These are phyloP conservation scores for Trinectes maculatus DNA, from an alignment of 2,113 vertebrate genomes.

Conservation along the genomic window DNA sequence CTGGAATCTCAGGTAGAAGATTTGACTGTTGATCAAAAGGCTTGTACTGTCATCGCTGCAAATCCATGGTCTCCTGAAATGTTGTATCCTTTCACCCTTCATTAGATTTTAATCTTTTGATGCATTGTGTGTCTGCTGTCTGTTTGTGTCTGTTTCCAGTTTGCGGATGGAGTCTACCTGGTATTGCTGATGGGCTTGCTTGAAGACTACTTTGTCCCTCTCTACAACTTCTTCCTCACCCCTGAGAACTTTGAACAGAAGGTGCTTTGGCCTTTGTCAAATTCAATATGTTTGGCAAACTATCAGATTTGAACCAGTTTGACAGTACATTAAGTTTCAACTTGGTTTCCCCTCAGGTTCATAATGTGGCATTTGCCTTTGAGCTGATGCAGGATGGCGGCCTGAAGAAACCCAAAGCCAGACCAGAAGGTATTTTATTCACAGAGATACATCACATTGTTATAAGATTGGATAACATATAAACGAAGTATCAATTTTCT, in stretches of 20 bases:
- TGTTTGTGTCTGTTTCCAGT: slow-evolving; percentile 79
- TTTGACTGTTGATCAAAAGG: not conserved
- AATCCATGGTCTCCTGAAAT: no score
- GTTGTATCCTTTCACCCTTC: no score
- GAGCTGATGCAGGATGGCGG: slow-evolving; percentile 97
- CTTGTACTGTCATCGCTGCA: not conserved
- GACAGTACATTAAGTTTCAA: not conserved
- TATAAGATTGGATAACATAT: not conserved
- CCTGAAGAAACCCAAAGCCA: slow-evolving; percentile 94
- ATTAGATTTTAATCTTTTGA: no score
- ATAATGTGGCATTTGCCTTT: slow-evolving; percentile 95
- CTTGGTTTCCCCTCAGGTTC: slow-evolving; percentile 86
- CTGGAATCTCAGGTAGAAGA: slow-evolving; percentile 93
- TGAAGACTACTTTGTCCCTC: slow-evolving; percentile 94
- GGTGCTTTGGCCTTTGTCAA: slow-evolving; percentile 70
- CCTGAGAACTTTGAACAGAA: slow-evolving; percentile 97
- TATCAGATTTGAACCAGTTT: not conserved
- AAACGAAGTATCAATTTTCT: not conserved
- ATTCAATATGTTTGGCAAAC: not conserved
- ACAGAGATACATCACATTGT: not conserved
- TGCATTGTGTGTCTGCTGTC: not conserved
- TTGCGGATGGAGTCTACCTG: slow-evolving; percentile 97
- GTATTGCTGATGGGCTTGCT: slow-evolving; percentile 95
- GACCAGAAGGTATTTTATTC: slow-evolving; percentile 89
- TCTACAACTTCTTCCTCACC: slow-evolving; percentile 95